Evolutionary conservation across 2,797 vertebrate species (phyloP), one percentile per base, ranked within the genome.

Genomic region (Sebastes cheni): DNA sequence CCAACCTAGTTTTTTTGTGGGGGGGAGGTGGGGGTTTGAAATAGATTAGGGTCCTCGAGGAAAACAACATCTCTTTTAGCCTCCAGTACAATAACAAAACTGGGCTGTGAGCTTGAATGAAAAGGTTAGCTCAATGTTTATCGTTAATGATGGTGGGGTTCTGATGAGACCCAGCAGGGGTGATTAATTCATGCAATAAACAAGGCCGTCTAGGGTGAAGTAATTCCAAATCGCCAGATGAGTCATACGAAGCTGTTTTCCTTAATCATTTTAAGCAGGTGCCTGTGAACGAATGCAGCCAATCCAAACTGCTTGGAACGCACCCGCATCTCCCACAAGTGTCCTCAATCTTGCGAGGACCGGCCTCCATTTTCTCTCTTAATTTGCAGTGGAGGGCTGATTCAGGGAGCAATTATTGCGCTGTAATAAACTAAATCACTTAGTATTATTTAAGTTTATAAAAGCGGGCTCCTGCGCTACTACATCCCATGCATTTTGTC

Each of bases 51-150:
- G 89, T 88, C 88, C 88, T 91, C 54, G 67, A 90, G 89, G 88
- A 90, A 91, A 90, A 86, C 86, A 91, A 90, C 87, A 83, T 92
- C 88, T 92, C 79, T 79, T 81, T 86, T 75, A 83, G 83, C 90
- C 85, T 79, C 52, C 18, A 18, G 90, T 82, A 81, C 71, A 87
- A 91, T 84, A 91, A 92, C 77, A 88, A 82, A 88, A 91, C 72
- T 29, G 77, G 74, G 89, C 81, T 75, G 60, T 77, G 88, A 85
- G 89, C 83, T 76, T 77, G 75, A 91, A 89, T 89, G 89, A 91
- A 93, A 92, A 90, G 91, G 91, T 92, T 91, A 90, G 88, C 86
- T 82, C 83, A 72, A 74, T 92, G 91, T 89, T 92, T 91, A 86
- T 87, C 59, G 82, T 85, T 90, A 86, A 91, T 88, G 87, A 89